phyloP scores from a whole-genome alignment of 2,888 invertebrate genomes.

The Gymnocheta viridis region DNA sequence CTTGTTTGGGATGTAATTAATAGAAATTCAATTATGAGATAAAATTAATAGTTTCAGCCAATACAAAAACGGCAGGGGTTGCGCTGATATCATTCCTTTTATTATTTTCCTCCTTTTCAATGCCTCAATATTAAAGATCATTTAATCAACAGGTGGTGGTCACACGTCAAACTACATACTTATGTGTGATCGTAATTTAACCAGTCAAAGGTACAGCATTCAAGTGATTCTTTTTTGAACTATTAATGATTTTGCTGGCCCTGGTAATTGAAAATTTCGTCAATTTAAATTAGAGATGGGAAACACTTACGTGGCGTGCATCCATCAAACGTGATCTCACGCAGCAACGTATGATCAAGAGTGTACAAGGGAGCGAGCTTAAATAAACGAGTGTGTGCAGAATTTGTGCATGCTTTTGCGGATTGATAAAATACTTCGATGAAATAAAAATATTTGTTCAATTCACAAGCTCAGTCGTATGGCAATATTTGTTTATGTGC shows the following conservation, averaged over 20 bases:
- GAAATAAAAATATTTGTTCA: too few relatives aligned
- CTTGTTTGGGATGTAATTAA: slow-evolving; percentile 64
- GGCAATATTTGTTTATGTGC: too few relatives aligned
- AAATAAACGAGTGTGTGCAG: too few relatives aligned
- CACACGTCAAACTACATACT: slow-evolving; percentile 45
- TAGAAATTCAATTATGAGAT: slow-evolving; percentile 65
- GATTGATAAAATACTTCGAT: too few relatives aligned
- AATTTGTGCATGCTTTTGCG: too few relatives aligned
- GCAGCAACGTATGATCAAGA: too few relatives aligned
- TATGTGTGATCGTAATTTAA: neutral
- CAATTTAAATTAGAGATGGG: slow-evolving; percentile 20
- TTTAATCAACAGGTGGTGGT: slow-evolving; percentile 38
- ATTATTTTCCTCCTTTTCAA: neutral
- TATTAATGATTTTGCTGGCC: slow-evolving; percentile 4
- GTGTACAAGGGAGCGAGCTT: too few relatives aligned
- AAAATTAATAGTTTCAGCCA: slow-evolving; percentile 65
- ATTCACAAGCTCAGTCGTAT: too few relatives aligned
- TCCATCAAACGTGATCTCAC: too few relatives aligned
- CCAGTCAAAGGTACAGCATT: slow-evolving; percentile 16
- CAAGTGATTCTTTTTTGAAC: neutral
- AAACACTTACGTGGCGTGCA: neutral
- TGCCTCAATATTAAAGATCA: slow-evolving; percentile 21
- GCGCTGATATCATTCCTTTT: neutral
- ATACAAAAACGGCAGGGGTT: slow-evolving; percentile 54
- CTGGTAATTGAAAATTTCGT: slow-evolving; percentile 45